Evolutionary conservation across 2,113 vertebrate species (phyloP), one percentile per base, ranked within the genome.

Genomic region (Poecile atricapillus): DNA sequence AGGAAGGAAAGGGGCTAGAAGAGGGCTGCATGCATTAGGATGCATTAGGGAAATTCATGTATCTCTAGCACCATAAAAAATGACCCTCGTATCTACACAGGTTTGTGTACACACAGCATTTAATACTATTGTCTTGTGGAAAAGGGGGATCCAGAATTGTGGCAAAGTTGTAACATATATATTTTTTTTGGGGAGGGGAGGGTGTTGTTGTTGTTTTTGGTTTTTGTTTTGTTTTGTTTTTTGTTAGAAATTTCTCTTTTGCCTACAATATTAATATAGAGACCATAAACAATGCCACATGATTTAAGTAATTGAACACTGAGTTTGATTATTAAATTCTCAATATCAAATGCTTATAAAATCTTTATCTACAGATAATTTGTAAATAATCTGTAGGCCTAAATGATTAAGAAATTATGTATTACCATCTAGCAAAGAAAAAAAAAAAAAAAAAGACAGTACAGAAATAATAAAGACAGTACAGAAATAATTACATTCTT

Each of bases 11-110:
- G 12, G 13, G 10, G 10, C 22, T 37, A 62, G 18, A 31, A 65
- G 41, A 17, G 44, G 5, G 20, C 8, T 3, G 1, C 18, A 18
- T 39, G 9, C 18, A n/a, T n/a, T n/a, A n/a, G n/a, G n/a, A n/a
- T n/a, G n/a, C n/a, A n/a, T n/a, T n/a, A n/a, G n/a, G n/a, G n/a
- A n/a, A n/a, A n/a, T n/a, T 62, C 13, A 8, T 60, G 64, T 55
- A 15, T 73, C 30, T 70, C 3, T 21, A 60, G 55, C 16, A 50
- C 20, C 14, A 9, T 27, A 44, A 55, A 52, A 88, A 77, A 17
- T 0, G 0, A 33, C 2, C 3, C 7, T 69, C 7, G 9, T 47
- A 3, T 8, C 21, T 44, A 7, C 16, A 19, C 11, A 67, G 5
- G 2, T 62, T 73, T 87, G 23, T 65, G 20, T 43, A 39, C 7